Evolutionary conservation across 2,797 vertebrate genomes (phyloP).

Genomic region (Acanthis flammea): DNA sequence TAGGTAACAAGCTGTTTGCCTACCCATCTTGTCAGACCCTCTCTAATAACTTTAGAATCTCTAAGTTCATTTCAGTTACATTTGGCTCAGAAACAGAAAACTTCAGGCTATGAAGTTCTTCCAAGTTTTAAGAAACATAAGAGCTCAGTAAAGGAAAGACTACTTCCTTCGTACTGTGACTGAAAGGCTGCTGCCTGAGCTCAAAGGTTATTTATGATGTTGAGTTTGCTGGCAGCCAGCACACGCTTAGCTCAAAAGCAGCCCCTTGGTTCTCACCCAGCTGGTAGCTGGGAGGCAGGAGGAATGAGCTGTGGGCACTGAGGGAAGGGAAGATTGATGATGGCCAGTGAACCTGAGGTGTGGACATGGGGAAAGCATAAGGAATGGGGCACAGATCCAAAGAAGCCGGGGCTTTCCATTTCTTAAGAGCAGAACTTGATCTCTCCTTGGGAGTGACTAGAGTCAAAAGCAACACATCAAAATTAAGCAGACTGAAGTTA

Average conservation of each 20-base stretch:
- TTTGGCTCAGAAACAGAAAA: not conserved
- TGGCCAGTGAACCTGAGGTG: not conserved
- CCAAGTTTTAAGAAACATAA: not conserved
- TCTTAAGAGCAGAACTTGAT: not conserved
- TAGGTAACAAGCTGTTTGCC: not conserved
- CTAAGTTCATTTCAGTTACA: not conserved
- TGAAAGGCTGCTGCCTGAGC: not conserved
- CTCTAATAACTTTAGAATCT: not conserved
- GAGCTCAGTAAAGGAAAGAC: not conserved
- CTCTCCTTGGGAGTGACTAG: not conserved
- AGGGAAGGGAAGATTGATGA: not conserved
- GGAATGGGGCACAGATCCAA: not conserved
- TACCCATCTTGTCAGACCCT: not conserved
- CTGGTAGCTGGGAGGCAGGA: not conserved
- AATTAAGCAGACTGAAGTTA: not conserved
- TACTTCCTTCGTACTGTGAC: not conserved
- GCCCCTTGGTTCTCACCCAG: not conserved
- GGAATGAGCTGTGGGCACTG: not conserved
- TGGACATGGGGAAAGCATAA: not conserved
- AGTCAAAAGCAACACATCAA: not conserved
- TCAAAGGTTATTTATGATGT: conserved; percentile 29
- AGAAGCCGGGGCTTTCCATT: not conserved
- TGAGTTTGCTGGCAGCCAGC: conserved; percentile 15
- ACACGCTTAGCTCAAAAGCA: not conserved
- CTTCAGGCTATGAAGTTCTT: not conserved